Conservation (phyloP, 2,113 vertebrate genomes). For the Odontophorus gujanensis region DNA sequence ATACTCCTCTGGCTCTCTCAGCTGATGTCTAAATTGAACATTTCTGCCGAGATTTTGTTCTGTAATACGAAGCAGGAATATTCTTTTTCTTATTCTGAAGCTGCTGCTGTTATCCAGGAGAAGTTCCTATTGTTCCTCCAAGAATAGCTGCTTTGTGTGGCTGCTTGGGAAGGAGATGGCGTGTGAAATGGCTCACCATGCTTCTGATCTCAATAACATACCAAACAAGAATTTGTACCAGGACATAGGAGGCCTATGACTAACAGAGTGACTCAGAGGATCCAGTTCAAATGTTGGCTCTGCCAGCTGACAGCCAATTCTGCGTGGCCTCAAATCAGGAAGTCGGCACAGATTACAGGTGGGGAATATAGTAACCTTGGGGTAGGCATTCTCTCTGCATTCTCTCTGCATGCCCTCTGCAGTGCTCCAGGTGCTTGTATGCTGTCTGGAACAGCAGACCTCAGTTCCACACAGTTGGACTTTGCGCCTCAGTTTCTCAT, state of each 20-base stretch:
- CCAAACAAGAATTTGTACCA: neutral
- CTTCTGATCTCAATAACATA: neutral
- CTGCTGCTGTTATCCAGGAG: neutral
- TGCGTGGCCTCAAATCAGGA: neutral
- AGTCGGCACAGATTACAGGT: accelerated
- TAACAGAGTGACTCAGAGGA: neutral
- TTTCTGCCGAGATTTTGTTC: neutral
- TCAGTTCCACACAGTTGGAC: neutral
- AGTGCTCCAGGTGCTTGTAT: neutral
- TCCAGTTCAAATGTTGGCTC: neutral
- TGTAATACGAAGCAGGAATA: neutral
- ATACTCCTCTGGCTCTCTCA: neutral
- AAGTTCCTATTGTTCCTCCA: neutral
- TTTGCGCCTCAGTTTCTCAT: neutral
- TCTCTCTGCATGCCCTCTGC: neutral
- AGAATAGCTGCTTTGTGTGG: neutral
- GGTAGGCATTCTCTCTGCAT: neutral
- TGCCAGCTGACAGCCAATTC: neutral
- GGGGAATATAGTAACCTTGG: accelerated
- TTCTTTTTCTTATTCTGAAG: neutral
- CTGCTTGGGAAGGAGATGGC: neutral
- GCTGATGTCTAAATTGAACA: neutral
- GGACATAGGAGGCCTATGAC: neutral
- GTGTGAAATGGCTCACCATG: neutral
- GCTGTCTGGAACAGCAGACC: neutral